Evolutionary conservation across 2,113 vertebrate species (phyloP).

Genomic region (Chrysemys picta): DNA sequence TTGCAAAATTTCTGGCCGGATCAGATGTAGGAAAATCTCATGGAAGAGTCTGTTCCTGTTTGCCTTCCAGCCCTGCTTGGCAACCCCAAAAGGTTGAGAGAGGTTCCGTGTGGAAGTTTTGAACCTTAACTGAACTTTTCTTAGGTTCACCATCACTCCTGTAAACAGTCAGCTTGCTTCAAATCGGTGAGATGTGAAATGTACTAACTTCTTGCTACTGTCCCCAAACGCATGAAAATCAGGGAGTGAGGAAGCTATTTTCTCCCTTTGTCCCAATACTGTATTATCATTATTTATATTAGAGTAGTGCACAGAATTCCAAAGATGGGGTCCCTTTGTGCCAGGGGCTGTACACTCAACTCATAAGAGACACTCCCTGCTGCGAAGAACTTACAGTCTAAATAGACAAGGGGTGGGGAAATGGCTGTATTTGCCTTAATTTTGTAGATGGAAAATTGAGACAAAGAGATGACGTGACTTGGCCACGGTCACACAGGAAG

Average conservation of each 20-base stretch:
- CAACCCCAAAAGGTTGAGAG: constrained; percentile 28
- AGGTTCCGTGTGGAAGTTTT: constrained; percentile 55
- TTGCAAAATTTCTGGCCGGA: constrained; percentile 63
- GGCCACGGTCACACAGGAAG: background rate
- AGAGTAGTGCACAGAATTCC: background rate
- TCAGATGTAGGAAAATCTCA: constrained; percentile 60
- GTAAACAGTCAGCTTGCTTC: constrained; percentile 33
- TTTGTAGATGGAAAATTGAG: background rate
- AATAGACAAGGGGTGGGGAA: background rate
- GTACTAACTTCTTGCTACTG: constrained; percentile 10
- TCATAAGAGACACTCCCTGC: background rate
- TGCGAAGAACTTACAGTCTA: background rate
- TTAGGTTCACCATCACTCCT: constrained; percentile 45
- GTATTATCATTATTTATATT: background rate
- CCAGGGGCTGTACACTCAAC: background rate
- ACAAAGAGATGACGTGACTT: background rate
- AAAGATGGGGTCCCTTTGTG: background rate
- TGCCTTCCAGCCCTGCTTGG: constrained; percentile 55
- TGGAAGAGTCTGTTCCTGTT: constrained; percentile 14
- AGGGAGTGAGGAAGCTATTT: constrained; percentile 5
- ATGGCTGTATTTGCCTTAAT: background rate
- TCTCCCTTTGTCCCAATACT: background rate
- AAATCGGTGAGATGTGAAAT: constrained; percentile 32
- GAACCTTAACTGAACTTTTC: constrained; percentile 39
- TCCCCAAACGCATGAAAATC: background rate